A percentile compares a stretch with the other conserved stretches of the same genome.
Evolutionary conservation across 2,888 invertebrate species (phyloP).

Genomic region (Amphipyra berbera): DNA sequence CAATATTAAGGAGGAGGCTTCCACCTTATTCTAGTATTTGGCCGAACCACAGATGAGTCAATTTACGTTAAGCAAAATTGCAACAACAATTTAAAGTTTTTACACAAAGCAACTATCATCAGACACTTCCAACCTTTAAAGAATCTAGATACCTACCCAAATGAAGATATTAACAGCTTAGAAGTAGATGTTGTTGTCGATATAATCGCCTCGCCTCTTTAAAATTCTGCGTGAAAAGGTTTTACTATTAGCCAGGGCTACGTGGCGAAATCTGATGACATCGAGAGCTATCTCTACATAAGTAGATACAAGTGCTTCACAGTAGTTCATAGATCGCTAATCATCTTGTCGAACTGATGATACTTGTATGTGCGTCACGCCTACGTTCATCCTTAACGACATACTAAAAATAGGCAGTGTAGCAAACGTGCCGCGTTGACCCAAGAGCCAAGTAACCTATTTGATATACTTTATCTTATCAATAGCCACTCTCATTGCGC

Average conservation of each 20-base stretch:
- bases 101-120: too few relatives aligned
- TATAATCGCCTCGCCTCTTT: not conserved
- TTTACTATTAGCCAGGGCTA: not conserved
- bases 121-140: too few relatives aligned
- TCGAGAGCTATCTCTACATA: not conserved
- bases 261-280: not conserved
- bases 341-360: slow-evolving; percentile 3
- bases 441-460: slow-evolving; percentile 51
- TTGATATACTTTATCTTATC: slow-evolving; percentile 53
- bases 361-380: slow-evolving; percentile 22
- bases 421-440: slow-evolving; percentile 31
- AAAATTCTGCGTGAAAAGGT: not conserved
- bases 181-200: not conserved
- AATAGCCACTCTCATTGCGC: slow-evolving; percentile 33
- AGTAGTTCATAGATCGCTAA: slow-evolving; percentile 1
- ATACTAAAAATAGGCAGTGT: slow-evolving; percentile 25
- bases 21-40: not conserved
- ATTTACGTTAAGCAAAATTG: too few relatives aligned
- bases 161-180: not conserved
- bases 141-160: too few relatives aligned
- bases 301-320: not conserved
- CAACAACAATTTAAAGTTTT: too few relatives aligned
- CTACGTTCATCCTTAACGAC: slow-evolving; percentile 21
- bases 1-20: not conserved
- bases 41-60: too few relatives aligned